Evolutionary conservation across 1,140 invertebrate species (phyloP).

Genomic region (Eupristina koningsbergeri): DNA sequence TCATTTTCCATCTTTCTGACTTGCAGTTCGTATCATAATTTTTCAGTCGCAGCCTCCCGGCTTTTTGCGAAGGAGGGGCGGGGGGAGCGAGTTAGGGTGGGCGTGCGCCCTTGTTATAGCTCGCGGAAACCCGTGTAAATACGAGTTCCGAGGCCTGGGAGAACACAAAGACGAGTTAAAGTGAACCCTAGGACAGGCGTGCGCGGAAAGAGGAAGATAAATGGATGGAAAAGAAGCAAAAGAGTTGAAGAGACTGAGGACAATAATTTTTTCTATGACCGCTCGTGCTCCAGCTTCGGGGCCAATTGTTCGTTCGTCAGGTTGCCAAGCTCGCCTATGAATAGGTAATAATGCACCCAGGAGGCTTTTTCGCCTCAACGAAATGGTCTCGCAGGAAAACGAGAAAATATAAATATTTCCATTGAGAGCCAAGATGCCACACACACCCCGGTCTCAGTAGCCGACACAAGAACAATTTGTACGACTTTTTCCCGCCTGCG

Average conservation of each 20-base stretch:
- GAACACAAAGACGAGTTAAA: conserved; percentile 23
- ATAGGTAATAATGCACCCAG: conserved; percentile 64
- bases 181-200: neutral
- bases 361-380: neutral
- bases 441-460: conserved; percentile 52
- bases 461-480: neutral
- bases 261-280: neutral
- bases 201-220: neutral
- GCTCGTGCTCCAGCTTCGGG: neutral
- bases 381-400: conserved; percentile 26
- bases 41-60: neutral
- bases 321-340: conserved; percentile 54
- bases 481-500: neutral
- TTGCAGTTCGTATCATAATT: neutral
- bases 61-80: neutral
- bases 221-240: neutral
- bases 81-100: conserved; percentile 18
- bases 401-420: conserved; percentile 70
- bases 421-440: conserved; percentile 54
- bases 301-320: conserved; percentile 66
- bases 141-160: conserved; percentile 37
- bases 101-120: neutral
- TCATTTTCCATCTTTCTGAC: neutral
- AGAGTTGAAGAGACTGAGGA: conserved; percentile 2
- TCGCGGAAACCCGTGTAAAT: conserved; percentile 65